These are phyloP conservation scores for Stigmatopora argus DNA, from an alignment of 2,113 vertebrate genomes.

Conservation along the genomic window DNA sequence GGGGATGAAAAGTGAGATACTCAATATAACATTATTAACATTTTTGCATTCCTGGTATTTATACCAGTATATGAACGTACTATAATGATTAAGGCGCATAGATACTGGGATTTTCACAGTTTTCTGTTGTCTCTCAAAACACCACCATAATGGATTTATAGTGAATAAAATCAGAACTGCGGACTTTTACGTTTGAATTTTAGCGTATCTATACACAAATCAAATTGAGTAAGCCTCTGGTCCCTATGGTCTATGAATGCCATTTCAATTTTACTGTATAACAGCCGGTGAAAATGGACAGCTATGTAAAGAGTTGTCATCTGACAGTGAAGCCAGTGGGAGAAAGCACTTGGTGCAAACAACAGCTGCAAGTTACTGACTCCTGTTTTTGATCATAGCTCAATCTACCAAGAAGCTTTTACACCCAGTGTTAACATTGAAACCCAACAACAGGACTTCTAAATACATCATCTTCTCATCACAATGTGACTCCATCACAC, in stretches of 20 bases:
- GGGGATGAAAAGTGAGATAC: neutral
- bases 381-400: conserved; percentile 49
- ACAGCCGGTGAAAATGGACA: conserved; percentile 55
- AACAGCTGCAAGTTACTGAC: conserved; percentile 66
- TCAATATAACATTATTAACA: neutral
- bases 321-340: conserved; percentile 51
- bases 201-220: no score
- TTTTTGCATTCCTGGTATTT: neutral
- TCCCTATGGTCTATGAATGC: neutral
- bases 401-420: conserved; percentile 7
- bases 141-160: no score
- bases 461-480: neutral
- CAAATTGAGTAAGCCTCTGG: neutral
- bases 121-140: no score
- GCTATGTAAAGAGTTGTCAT: conserved; percentile 65
- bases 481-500: neutral
- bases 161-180: no score
- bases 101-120: no score
- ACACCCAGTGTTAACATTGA: neutral
- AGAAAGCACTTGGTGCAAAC: conserved; percentile 62
- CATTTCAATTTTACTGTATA: neutral
- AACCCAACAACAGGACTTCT: neutral
- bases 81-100: no score
- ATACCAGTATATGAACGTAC: neutral
- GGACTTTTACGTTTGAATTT: no score